Base-by-base conservation (phyloP, 2,888 invertebrate genomes). In the Drosophila histrio region DNA sequence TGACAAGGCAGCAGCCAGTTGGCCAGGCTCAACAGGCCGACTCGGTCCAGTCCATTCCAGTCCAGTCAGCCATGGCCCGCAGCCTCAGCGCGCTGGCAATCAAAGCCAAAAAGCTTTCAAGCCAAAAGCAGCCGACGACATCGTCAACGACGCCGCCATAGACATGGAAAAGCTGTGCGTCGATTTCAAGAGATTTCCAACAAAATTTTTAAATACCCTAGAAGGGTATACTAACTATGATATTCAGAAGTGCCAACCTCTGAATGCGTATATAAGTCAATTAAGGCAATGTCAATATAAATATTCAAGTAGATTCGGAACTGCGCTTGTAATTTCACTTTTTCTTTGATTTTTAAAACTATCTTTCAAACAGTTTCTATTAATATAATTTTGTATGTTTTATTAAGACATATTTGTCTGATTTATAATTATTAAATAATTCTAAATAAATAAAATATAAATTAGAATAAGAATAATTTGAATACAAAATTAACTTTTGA, bases 91-190 rank as follows among this genome's bases (percentile, higher is more conserved):
- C 34, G 56, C 53, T 62, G 60, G 78, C 76, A 72, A 78, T 81
- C 80, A 72, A 72, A 79, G 58, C 82, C 74, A 70, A 82, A 82
- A 82, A 74, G 85, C 81, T 81, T 81, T 81, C 76, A 73, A 72
- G 43, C 79, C 77, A 79, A 81, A 79, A 72, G 65, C 70, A 72
- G 78, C 85, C 82, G 77, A 63, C 77, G 58, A 76, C 69, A 72
- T 59, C 74, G 81, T 72, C 78, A 65, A 61, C 74, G 30, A 70
- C 65, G 64, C 67, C 66, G 75, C 53, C 62, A 46, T 54, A 63
- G 64, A 65, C 66, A 60, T 61, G 70, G 67, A 79, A 78, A 79
- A 81, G 75, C 78, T 66, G 65, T 85, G 66, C 69, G 77, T 69
- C 71, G 71, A 78, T 86, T 79, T 73, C 79, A 73, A 79, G 60